Evolutionary conservation across 2,113 vertebrate genomes (phyloP).

Genomic region (Hiodon tergisus): DNA sequence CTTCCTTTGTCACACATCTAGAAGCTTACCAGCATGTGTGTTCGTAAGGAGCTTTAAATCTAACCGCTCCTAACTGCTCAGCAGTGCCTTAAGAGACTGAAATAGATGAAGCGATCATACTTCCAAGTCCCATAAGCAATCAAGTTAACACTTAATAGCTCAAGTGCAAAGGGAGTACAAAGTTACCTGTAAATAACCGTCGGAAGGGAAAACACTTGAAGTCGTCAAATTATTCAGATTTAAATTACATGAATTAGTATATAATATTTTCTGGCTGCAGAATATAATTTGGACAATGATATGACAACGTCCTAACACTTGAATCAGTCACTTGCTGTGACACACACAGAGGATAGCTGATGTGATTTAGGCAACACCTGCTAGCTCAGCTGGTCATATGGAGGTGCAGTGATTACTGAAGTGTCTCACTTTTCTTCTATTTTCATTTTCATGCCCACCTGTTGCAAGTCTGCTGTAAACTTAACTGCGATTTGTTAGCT

Average conservation of each 20-base stretch:
- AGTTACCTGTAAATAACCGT: not conserved
- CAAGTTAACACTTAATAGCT: slow-evolving; percentile 9
- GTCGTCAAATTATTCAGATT: too few species aligned
- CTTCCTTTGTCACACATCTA: slow-evolving; percentile 40
- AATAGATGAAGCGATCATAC: slow-evolving; percentile 55
- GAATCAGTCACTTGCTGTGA: too few species aligned
- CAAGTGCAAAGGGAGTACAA: not conserved
- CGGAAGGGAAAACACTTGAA: too few species aligned
- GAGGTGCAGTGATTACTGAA: slow-evolving; percentile 39
- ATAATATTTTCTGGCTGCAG: too few species aligned
- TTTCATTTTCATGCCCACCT: too few species aligned
- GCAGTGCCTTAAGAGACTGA: slow-evolving; percentile 71
- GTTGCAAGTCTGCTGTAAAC: too few species aligned
- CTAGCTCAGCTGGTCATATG: slow-evolving; percentile 35
- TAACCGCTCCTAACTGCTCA: slow-evolving; percentile 59
- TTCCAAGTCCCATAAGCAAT: slow-evolving; percentile 42
- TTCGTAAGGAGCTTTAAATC: slow-evolving; percentile 51
- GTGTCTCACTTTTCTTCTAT: not conserved
- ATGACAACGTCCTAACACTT: too few species aligned
- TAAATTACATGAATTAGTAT: too few species aligned
- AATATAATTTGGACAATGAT: too few species aligned
- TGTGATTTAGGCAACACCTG: too few species aligned
- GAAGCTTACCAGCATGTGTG: slow-evolving; percentile 47
- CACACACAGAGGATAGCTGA: too few species aligned
- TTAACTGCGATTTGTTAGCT: too few species aligned